Base-by-base conservation (phyloP, 2,113 vertebrate genomes). In the Natator depressus region DNA sequence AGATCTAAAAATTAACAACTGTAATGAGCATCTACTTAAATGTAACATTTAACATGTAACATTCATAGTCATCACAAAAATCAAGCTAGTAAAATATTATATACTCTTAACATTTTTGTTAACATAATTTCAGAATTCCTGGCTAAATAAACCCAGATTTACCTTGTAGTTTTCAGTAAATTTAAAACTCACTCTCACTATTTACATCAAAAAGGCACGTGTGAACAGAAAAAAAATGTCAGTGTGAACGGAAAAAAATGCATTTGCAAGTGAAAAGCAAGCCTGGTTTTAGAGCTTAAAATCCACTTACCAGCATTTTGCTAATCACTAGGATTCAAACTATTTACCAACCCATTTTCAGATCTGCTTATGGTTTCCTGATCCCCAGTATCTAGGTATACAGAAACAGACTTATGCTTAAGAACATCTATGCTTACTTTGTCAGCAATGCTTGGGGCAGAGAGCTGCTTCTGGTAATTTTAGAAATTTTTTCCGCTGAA, bases 261-360 rank as follows among this genome's bases (percentile, higher is more conserved):
- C 79, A 93, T 93, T 94, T 96, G 42, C 88, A 96, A 95, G 72
- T 76, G 80, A 89, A 97, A 97, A 96, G 89, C 80, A 97, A 97
- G 95, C 86, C 94, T 10, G 91, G 46, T 20, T 95, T 94, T 95
- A 86, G 54, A 94, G 80, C 81, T 93, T 96, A 98, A 96, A 89
- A 97, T 90, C 82, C 35, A 96, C 90, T 85, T 96, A 87, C 88
- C 96, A 82, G 88, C 49, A 92, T 85, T 65, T 85, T 95, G 88
- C 87, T 91, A 94, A 96, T 93, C 62, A 89, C 50, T 78, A 88
- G 89, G 51, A 95, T 92, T 96, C 95, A 92, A 95, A 97, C 90
- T 87, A 95, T 94, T 97, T 96, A 90, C 80, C 31, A 85, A 93
- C 20, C 82, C 80, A 46, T 89, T 97, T 69, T 97, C 96, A 72